Percentiles rank a stretch among this genome's conserved stretches.
Conservation (phyloP, 2,888 invertebrate genomes). For the Pristionchus japonicus region DNA sequence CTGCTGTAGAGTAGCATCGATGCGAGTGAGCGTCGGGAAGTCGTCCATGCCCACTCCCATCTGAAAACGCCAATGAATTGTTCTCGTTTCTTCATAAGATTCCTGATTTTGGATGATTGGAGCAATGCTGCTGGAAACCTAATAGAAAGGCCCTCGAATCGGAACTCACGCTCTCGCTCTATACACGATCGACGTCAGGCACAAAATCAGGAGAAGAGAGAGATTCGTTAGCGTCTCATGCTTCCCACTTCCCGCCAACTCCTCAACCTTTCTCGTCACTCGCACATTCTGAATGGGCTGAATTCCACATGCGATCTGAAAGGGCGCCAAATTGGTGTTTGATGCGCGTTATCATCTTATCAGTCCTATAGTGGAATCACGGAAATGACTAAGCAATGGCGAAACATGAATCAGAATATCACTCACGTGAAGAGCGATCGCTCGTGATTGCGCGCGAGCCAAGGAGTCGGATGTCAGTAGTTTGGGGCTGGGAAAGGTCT, state of each 20-base stretch:
- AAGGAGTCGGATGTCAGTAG: neutral
- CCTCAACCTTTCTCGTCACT: neutral
- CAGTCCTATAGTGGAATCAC: neutral
- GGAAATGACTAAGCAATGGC: neutral
- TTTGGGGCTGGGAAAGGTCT: neutral
- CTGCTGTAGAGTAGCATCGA: neutral
- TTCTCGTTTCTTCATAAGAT: too few species aligned
- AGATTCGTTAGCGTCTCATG: conserved; percentile 85
- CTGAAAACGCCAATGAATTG: too few species aligned
- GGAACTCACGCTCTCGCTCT: conserved; percentile 87
- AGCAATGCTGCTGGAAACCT: too few species aligned
- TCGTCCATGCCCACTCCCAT: neutral
- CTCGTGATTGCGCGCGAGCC: neutral
- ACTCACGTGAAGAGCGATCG: neutral
- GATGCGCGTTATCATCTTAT: too few species aligned
- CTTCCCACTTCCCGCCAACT: neutral
- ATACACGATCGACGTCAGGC: conserved; percentile 95
- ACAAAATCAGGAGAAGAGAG: too few species aligned
- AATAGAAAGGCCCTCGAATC: too few species aligned
- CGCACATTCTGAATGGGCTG: neutral
- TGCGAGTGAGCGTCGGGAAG: neutral
- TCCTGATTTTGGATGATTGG: too few species aligned
- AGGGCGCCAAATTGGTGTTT: too few species aligned
- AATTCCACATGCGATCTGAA: neutral
- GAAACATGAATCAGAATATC: neutral